These are phyloP conservation scores for Strigamia transsilvanica DNA, from an alignment of 2,888 invertebrate genomes.

Conservation along the genomic window DNA sequence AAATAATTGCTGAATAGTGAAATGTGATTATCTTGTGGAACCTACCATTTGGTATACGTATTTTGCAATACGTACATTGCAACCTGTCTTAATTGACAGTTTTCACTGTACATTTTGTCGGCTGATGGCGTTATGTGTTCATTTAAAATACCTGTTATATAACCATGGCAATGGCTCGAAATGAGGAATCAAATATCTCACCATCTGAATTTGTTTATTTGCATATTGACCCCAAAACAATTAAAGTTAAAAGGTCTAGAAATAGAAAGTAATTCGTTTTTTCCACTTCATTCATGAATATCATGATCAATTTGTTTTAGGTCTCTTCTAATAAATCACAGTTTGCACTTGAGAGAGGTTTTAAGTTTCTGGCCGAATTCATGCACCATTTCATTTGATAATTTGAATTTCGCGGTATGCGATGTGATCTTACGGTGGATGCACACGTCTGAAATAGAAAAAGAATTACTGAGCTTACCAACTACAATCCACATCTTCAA, in stretches of 20 bases:
- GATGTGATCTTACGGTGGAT: not conserved
- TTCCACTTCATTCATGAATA: not conserved
- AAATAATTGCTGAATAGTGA: too few species aligned
- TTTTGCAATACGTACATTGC: too few species aligned
- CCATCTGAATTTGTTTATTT: conserved; percentile 3
- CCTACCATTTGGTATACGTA: not conserved
- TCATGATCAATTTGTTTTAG: not conserved
- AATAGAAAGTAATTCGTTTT: not conserved
- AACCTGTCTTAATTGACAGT: too few species aligned
- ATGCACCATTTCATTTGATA: not conserved
- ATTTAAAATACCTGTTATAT: not conserved
- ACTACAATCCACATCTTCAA: not conserved
- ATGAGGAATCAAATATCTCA: not conserved
- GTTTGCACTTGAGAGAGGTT: not conserved
- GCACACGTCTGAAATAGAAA: not conserved
- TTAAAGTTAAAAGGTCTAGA: conserved; percentile 1
- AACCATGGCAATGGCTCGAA: not conserved
- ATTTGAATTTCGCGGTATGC: not conserved
- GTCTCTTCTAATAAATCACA: not conserved
- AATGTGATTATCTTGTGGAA: not conserved
- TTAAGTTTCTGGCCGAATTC: not conserved
- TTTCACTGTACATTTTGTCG: not conserved
- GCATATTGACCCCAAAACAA: not conserved
- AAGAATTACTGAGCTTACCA: not conserved
- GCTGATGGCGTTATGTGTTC: not conserved